phyloP scores from a whole-genome alignment of 64 coral and sea anemone genomes.

The Pocillopora verrucosa region DNA sequence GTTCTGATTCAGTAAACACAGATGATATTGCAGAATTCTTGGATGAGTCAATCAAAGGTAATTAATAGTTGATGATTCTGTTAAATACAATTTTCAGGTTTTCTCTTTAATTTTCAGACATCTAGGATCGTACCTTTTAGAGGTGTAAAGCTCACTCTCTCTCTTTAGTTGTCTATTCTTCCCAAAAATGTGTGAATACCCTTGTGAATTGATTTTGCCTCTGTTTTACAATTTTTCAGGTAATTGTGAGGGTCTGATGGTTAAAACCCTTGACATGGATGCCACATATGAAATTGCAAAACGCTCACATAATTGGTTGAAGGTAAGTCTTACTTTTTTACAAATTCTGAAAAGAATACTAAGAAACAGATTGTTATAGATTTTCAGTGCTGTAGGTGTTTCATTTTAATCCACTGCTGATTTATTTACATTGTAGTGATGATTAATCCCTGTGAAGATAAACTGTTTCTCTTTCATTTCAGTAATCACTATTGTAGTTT shows the following conservation, averaged over 20 bases:
- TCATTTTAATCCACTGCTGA: no score
- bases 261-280: conserved; percentile 93
- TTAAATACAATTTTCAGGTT: not conserved
- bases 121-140: no score
- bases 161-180: not conserved
- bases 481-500: no score
- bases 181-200: no score
- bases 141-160: no score
- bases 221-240: conserved; percentile 28
- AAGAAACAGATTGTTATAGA: no score
- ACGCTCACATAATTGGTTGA: conserved; percentile 98
- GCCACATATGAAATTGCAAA: conserved; percentile 99
- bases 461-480: no score
- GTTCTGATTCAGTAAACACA: conserved; percentile 85
- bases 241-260: conserved; percentile 99
- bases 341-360: not conserved
- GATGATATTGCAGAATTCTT: conserved; percentile 97
- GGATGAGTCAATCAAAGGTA: conserved; percentile 98
- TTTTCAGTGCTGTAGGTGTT: no score
- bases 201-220: not conserved
- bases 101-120: no score
- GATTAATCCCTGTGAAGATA: no score
- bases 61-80: not conserved
- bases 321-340: conserved; percentile 49
- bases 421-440: no score